Evolutionary conservation across 2,113 vertebrate species (phyloP).

Genomic region (Rhea americana): DNA sequence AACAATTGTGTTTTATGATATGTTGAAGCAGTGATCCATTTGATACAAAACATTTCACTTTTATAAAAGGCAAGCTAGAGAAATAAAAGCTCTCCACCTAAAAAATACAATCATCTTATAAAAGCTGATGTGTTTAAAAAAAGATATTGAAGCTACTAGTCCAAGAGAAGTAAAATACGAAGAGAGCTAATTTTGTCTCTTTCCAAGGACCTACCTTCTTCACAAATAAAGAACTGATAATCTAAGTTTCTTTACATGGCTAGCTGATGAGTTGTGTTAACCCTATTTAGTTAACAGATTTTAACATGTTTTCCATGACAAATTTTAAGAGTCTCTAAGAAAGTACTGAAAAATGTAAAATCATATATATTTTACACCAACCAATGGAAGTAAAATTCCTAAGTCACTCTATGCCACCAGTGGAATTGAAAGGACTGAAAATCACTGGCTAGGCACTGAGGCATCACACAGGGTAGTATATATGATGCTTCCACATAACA

Average conservation of each 20-base stretch:
- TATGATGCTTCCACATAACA: background rate
- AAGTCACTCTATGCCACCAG: background rate
- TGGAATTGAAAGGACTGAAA: background rate
- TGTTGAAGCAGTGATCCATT: background rate
- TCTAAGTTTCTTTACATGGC: background rate
- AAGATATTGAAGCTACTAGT: background rate
- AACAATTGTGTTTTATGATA: background rate
- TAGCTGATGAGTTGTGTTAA: background rate
- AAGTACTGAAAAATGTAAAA: background rate
- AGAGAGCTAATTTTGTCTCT: background rate
- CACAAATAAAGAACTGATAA: background rate
- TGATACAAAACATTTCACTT: background rate
- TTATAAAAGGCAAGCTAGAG: background rate
- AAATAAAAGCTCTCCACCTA: background rate
- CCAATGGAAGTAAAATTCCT: background rate
- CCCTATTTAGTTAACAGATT: background rate
- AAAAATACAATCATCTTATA: background rate
- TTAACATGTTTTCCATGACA: background rate
- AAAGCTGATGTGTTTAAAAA: background rate
- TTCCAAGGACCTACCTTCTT: background rate
- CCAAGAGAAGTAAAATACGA: background rate
- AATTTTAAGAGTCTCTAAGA: background rate
- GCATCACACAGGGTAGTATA: background rate
- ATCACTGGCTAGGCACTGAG: background rate
- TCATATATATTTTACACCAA: background rate